phyloP scores from a whole-genome alignment of 2,888 invertebrate species.

The Diabrotica balteata region DNA sequence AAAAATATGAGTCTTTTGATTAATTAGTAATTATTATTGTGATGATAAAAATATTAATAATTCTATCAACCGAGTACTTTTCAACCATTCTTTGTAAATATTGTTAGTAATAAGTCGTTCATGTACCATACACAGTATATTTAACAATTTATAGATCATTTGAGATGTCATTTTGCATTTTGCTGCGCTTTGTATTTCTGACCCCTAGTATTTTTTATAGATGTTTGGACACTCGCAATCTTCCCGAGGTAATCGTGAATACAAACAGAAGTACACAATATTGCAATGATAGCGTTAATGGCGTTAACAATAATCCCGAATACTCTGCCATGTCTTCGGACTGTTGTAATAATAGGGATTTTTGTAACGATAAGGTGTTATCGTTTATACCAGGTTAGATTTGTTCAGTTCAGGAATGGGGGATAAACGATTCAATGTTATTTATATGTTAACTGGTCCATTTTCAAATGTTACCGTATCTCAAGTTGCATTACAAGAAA shows the following conservation, averaged over 20 bases:
- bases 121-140: background rate
- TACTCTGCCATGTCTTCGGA: conserved; percentile 44
- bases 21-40: no score
- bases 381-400: conserved; percentile 29
- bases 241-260: conserved; percentile 45
- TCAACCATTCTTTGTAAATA: no score
- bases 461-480: background rate
- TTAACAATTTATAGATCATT: background rate
- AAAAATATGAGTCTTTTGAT: no score
- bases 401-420: conserved; percentile 25
- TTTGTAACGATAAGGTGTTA: conserved; percentile 67
- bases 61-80: no score
- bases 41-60: no score
- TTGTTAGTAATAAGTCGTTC: no score
- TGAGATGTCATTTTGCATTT: background rate
- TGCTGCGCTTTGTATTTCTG: conserved; percentile 4
- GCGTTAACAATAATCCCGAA: conserved; percentile 42
- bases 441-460: conserved; percentile 3
- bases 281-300: conserved; percentile 48
- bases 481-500: background rate
- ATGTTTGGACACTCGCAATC: conserved; percentile 47
- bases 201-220: conserved; percentile 48
- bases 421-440: conserved; percentile 16
- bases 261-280: conserved; percentile 48
- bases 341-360: conserved; percentile 74